Evolutionary conservation across 2,113 vertebrate species (phyloP).

Genomic region (Drymodes brunneopygia): DNA sequence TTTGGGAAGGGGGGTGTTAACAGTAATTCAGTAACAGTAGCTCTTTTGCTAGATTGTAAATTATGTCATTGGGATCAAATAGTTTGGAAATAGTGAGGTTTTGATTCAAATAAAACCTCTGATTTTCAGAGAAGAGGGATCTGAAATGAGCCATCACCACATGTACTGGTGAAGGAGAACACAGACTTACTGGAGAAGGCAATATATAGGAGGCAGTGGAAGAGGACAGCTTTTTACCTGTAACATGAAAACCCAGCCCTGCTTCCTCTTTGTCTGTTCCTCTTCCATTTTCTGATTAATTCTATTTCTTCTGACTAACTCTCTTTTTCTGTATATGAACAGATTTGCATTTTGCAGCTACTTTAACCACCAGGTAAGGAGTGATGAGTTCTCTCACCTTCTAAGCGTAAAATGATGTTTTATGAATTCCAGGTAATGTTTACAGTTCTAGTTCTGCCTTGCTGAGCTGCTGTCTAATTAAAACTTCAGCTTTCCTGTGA

Average conservation of each 20-base stretch:
- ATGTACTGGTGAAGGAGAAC: background rate
- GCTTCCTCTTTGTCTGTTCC: constrained; percentile 15
- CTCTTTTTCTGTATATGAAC: background rate
- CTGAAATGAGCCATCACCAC: background rate
- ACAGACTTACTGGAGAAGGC: background rate
- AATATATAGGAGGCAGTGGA: background rate
- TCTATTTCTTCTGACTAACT: background rate
- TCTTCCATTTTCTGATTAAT: background rate
- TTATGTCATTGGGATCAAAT: background rate
- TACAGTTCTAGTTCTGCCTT: background rate
- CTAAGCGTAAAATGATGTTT: background rate
- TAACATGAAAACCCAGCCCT: background rate
- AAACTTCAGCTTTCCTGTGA: background rate
- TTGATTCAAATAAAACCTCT: background rate
- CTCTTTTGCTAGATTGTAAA: background rate
- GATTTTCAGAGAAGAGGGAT: background rate
- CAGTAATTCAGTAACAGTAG: background rate
- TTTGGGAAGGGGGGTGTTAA: fast-evolving
- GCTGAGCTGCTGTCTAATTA: background rate
- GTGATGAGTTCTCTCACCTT: background rate
- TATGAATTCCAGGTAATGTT: background rate
- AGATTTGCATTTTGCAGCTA: background rate
- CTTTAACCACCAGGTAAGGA: background rate
- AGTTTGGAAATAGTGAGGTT: background rate
- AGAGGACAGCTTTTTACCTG: background rate